phyloP scores from a whole-genome alignment of 64 coral and sea anemone species.

The Pocillopora verrucosa region DNA sequence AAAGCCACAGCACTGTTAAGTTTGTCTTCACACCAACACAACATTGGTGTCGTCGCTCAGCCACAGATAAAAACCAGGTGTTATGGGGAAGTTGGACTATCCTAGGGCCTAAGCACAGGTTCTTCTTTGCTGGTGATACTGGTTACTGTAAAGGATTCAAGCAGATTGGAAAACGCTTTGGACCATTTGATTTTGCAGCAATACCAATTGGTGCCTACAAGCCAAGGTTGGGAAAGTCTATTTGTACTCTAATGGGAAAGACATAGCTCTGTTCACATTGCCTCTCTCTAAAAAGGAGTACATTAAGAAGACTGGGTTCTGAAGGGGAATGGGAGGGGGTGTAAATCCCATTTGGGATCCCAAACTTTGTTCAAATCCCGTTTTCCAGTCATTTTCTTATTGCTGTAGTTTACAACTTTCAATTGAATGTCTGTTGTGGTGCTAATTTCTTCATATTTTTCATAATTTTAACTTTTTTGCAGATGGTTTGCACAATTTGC shows the following conservation, averaged over 20 bases:
- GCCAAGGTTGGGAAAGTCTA: conserved; percentile 60
- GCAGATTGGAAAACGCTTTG: conserved; percentile 76
- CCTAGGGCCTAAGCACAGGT: conserved; percentile 74
- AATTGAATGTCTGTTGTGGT: too few species aligned
- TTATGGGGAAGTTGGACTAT: conserved; percentile 93
- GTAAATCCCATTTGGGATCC: too few species aligned
- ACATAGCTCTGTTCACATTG: too few species aligned
- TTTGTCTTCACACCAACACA: conserved; percentile 87
- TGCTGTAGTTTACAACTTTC: too few species aligned
- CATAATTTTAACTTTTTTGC: background rate
- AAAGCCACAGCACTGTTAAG: conserved; percentile 1
- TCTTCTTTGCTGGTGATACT: conserved; percentile 93
- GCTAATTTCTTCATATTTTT: too few species aligned
- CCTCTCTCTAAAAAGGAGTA: too few species aligned
- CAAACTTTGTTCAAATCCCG: too few species aligned
- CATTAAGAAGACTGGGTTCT: too few species aligned
- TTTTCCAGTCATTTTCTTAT: too few species aligned
- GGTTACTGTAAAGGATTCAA: conserved; percentile 80
- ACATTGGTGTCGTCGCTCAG: conserved; percentile 79
- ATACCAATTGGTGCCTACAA: conserved; percentile 97
- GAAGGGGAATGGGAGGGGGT: too few species aligned
- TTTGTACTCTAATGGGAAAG: background rate
- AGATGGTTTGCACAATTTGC: conserved; percentile 81
- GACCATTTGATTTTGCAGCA: conserved; percentile 95
- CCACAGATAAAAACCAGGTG: conserved; percentile 74